Percentiles rank a stretch among this genome's conserved stretches.
Evolutionary conservation across 2,888 invertebrate genomes (phyloP).

Genomic region (Brachypalpus laphriformis): DNA sequence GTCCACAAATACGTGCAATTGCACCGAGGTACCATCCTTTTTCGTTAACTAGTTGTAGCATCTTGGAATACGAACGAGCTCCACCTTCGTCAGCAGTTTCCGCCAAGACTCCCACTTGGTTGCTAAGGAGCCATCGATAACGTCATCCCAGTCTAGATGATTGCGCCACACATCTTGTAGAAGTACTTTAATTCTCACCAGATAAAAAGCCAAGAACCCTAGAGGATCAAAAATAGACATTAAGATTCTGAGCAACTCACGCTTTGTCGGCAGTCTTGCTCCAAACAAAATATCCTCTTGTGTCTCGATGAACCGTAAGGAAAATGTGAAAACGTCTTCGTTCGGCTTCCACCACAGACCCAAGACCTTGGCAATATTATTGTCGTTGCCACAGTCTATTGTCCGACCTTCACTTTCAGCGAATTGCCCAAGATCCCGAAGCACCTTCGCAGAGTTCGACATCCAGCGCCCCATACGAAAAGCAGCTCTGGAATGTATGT

Average conservation of each 20-base stretch:
- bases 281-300: constrained; percentile 12
- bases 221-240: constrained; percentile 70
- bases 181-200: constrained; percentile 63
- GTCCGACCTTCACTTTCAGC: too few relatives aligned
- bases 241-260: constrained; percentile 52
- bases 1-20: constrained; percentile 49
- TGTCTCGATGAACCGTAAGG: constrained; percentile 4
- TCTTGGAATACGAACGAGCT: constrained; percentile 53
- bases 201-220: constrained; percentile 46
- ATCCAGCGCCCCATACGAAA: too few relatives aligned
- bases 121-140: neutral
- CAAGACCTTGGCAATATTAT: constrained; percentile 18
- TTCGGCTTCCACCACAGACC: constrained; percentile 6
- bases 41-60: constrained; percentile 35
- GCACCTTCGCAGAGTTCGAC: too few relatives aligned
- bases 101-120: constrained; percentile 30
- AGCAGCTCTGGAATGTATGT: neutral
- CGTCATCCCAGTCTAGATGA: too few relatives aligned
- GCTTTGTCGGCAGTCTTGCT: constrained; percentile 53
- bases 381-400: too few relatives aligned
- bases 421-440: too few relatives aligned
- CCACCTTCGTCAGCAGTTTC: too few relatives aligned
- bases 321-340: neutral
- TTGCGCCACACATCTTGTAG: neutral
- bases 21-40: neutral